A percentile compares a stretch with the other conserved stretches of the same genome.
phyloP scores from a whole-genome alignment of 2,888 invertebrate species.

The Stramonita haemastoma region DNA sequence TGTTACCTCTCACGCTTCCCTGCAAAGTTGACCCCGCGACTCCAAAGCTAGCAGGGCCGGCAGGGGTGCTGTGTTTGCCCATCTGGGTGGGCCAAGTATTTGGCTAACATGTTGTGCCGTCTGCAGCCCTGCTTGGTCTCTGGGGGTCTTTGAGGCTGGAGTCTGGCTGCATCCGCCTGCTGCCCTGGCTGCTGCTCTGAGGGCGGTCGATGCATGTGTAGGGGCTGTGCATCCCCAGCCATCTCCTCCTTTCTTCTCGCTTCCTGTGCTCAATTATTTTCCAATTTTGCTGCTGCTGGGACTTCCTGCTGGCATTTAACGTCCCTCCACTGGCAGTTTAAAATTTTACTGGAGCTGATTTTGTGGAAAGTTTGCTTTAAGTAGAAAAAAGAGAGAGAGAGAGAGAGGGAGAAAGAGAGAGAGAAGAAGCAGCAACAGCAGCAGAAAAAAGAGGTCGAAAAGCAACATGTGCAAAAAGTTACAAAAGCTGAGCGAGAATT shows the following conservation, averaged over 20 bases:
- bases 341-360: slow-evolving; percentile 31
- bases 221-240: not conserved
- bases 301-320: slow-evolving; percentile 28
- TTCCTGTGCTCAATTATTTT: slow-evolving; percentile 29
- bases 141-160: not conserved
- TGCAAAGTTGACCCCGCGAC: slow-evolving; percentile 6
- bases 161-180: not conserved
- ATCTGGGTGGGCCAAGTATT: not conserved
- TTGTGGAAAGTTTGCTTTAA: not conserved
- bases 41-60: not conserved
- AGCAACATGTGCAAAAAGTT: not conserved
- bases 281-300: slow-evolving; percentile 27
- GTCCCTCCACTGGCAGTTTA: slow-evolving; percentile 22
- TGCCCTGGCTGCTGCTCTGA: not conserved
- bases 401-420: not conserved
- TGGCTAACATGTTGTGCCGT: slow-evolving; percentile 5
- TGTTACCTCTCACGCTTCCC: slow-evolving; percentile 23
- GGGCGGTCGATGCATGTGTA: not conserved
- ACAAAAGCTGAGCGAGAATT: not conserved
- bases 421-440: no score
- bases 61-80: not conserved
- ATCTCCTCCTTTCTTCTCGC: not conserved
- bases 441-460: not conserved
- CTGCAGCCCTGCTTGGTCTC: not conserved
- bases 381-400: not conserved